A percentile compares a stretch with the other conserved stretches of the same genome.
phyloP scores from a whole-genome alignment of 2,113 vertebrate genomes.

The Campylomormyrus tamandua region DNA sequence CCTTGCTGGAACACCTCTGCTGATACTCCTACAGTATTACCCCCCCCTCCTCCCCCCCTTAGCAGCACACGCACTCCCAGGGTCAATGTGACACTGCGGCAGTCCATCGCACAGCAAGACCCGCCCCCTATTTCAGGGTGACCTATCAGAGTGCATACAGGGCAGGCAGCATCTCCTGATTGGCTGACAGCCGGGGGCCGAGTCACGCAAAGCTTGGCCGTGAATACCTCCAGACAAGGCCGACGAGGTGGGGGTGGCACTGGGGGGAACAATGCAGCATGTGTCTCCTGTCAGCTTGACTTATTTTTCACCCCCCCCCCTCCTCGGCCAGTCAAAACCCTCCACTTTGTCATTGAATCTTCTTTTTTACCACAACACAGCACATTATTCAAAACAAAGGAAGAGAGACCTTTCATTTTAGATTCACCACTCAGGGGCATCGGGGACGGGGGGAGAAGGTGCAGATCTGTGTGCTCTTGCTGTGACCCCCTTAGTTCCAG shows the following conservation, averaged over 20 bases:
- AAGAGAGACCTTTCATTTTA: neutral
- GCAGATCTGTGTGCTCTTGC: neutral
- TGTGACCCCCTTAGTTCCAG: neutral
- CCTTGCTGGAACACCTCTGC: neutral
- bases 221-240: neutral
- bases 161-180: neutral
- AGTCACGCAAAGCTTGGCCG: neutral
- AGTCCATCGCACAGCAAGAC: neutral
- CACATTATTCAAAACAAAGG: neutral
- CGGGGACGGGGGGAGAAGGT: neutral
- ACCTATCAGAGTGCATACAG: neutral
- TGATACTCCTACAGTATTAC: neutral
- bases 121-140: neutral
- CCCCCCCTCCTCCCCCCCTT: neutral
- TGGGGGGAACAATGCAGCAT: constrained; percentile 1
- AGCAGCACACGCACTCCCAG: neutral
- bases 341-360: neutral
- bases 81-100: neutral
- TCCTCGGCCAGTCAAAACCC: neutral
- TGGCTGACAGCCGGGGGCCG: neutral
- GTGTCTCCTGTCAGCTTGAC: neutral
- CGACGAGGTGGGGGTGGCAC: neutral
- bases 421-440: neutral
- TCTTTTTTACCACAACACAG: neutral
- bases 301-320: neutral